Base-by-base conservation (phyloP, 1,140 invertebrate species). In the Drosophila serrata region DNA sequence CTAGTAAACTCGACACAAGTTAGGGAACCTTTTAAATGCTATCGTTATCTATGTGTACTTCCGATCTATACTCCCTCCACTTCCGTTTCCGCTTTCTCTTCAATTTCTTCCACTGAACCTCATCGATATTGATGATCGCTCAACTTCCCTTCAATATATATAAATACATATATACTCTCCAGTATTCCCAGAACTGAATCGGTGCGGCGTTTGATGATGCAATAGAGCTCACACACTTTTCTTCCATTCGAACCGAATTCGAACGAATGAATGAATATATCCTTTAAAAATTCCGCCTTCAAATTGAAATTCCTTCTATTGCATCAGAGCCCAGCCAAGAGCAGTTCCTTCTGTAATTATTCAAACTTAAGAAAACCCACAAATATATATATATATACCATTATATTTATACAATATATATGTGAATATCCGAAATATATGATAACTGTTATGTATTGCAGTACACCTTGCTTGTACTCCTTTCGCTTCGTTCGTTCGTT, bases 1-100 rank as follows among this genome's bases (percentile, higher is more conserved):
- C 56, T 69, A 64, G 77, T 42, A n/a, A 49, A 70, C 48, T 59
- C 37, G 53, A 69, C 60, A 63, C 68, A 67, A 75, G 58, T 78
- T 77, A 61, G 72, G 77, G 68, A 73, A 74, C 69, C 67, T 84
- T 92, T 92, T 92, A 92, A 92, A 92, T 92, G 91, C 91, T 92
- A 91, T 92, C 91, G 91, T 92, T 92, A 92, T 92, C 91, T 92
- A 88, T 73, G 33, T 59, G 43, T 58, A 72, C 69, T 73, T 73
- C 43, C 67, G 65, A 39, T 72, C 69, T 73, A 48, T 73, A 72
- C 43, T 73, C 48, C 62, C 48, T 29, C 12, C 29, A 73, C 69
- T 73, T 73, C 63, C 46, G 49, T 70, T 70, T 70, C 67, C 62
- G 35, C 40, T 48, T 70, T 69, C 49, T 68, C 67, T 70, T 70